Base-by-base conservation (phyloP, 2,113 vertebrate species). In the Gobiocypris rarus region DNA sequence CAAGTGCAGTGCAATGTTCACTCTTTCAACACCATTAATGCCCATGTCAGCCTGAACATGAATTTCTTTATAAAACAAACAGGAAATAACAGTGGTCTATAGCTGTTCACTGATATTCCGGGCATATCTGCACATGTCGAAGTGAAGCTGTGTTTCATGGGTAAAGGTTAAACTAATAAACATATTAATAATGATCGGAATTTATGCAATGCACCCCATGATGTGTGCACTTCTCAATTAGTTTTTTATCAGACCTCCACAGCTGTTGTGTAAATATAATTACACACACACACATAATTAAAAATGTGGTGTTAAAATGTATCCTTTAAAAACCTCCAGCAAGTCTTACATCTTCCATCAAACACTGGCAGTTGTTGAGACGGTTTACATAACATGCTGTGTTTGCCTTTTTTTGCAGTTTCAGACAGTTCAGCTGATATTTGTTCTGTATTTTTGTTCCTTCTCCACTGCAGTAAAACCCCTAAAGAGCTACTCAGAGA, bases 91-190 rank as follows among this genome's bases (percentile, higher is more conserved):
- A 10, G 26, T 14, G 0, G 8, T 50, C 50, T 31, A 80, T 59
- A 3, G 17, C 13, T 45, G 59, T 19, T 28, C 0, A 11, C 24
- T 74, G 59, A 45, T 50, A 14, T 0, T 65, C 9, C 9, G 4
- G 56, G n/a, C 58, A 6, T 80, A 31, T 80, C 26, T 69, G 70
- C 45, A 50, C n/a, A 73, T 45, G 59, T 77, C 13, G 26, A 17
- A 10, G 9, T 28, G 28, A 15, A 50, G 15, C 41, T 75, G 38
- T 70, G 45, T 58, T 43, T 61, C 22, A 31, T 34, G 71, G 34
- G n/a, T 78, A 84, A 77, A 84, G 71, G 28, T 74, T 48, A 24
- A 48, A 31, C 28, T 73, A 65, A 73, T 73, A 14, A 45, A 28
- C 26, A 74, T 56, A 73, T 77, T 31, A 78, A 48, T 74, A 6